Base-by-base conservation (phyloP, 2,888 invertebrate species). In the Enoplolaimus lenunculus region DNA sequence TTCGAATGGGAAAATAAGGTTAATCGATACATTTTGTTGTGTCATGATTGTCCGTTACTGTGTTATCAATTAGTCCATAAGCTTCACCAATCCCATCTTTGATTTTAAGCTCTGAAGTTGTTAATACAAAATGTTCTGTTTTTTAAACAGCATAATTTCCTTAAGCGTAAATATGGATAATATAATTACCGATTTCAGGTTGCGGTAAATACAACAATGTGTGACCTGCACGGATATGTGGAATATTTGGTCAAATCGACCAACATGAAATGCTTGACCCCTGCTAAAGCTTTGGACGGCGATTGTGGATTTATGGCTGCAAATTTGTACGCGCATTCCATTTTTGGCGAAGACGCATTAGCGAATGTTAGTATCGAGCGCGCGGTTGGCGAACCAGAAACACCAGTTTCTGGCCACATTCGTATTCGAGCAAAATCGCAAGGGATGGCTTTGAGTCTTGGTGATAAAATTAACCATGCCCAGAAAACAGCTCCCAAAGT, bases 1-100 rank as follows among this genome's bases (percentile, higher is more conserved):
- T 99, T 99, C 84, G 98, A 99, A 84, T 99, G 98, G 98, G 98
- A 99, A 85, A 99, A 99, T 83, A 99, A 99, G 87, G 93, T 85
- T 74, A 69, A 60, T 59, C 3, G 3, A 7, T 26, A 57, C 57
- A n/a, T n/a, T n/a, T n/a, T n/a, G n/a, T n/a, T n/a, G n/a, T n/a
- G n/a, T n/a, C n/a, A n/a, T n/a, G n/a, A n/a, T n/a, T n/a, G n/a
- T n/a, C n/a, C n/a, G n/a, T n/a, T n/a, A n/a, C n/a, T n/a, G n/a
- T n/a, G n/a, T n/a, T n/a, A n/a, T n/a, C n/a, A n/a, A n/a, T n/a
- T n/a, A n/a, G n/a, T n/a, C n/a, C n/a, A n/a, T n/a, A n/a, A n/a
- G n/a, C n/a, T n/a, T n/a, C n/a, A n/a, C n/a, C n/a, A n/a, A n/a
- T n/a, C n/a, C n/a, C n/a, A n/a, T n/a, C n/a, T n/a, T n/a, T n/a